Percentiles rank a stretch among this genome's conserved stretches.
Conservation (phyloP, 2,888 invertebrate species). For the Caenorhabditis becei region DNA sequence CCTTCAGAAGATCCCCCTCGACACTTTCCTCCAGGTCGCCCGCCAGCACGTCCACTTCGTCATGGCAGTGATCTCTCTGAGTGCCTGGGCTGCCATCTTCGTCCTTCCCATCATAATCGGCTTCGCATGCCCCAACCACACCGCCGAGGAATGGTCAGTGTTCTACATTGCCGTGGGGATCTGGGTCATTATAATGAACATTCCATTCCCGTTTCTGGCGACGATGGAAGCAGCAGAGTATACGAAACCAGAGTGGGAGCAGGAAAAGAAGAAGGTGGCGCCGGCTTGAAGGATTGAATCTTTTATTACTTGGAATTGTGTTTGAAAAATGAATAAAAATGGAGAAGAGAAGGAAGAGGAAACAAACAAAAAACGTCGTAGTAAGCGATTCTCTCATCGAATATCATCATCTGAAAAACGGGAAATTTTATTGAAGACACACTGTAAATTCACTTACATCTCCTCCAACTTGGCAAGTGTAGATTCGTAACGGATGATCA, state of each 20-base stretch:
- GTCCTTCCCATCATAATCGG: conserved; percentile 67
- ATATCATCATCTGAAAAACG: no score
- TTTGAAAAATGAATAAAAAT: no score
- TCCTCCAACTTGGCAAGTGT: no score
- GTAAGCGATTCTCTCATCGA: no score
- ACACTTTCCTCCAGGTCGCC: conserved; percentile 52
- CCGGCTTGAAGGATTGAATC: no score
- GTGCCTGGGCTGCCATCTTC: conserved; percentile 61
- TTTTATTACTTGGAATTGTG: no score
- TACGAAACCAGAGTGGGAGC: conserved; percentile 60
- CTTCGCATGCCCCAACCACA: conserved; percentile 63
- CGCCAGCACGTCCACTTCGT: conserved; percentile 70
- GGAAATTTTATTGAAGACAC: no score
- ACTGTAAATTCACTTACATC: no score
- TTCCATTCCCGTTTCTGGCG: conserved; percentile 64
- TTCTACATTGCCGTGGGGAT: conserved; percentile 62
- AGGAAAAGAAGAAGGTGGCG: conserved; percentile 8
- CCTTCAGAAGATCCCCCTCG: no score
- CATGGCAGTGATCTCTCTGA: conserved; percentile 64
- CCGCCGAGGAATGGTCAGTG: conserved; percentile 62
- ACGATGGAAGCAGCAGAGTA: conserved; percentile 62
- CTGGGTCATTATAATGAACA: conserved; percentile 56
- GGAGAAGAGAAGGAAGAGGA: no score
- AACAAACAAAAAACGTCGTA: no score
- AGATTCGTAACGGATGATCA: conserved; percentile 20